Conservation (phyloP, 2,113 vertebrate species). For the Mormyrus iriodes region DNA sequence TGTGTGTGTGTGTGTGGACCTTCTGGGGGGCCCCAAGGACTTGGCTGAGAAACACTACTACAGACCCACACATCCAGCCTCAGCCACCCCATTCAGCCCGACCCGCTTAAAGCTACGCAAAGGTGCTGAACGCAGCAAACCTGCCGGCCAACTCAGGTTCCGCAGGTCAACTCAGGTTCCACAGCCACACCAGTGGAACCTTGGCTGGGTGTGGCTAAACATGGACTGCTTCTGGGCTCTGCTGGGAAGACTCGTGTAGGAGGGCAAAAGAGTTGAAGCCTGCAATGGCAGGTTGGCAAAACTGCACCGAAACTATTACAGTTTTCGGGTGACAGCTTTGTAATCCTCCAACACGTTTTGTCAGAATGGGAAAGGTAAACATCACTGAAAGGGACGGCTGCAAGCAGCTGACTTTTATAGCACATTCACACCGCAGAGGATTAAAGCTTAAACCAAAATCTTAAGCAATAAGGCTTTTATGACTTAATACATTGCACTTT, state of each 20-base stretch:
- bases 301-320: not conserved
- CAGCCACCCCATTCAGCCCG: not conserved
- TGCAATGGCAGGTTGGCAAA: not conserved
- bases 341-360: too few species aligned
- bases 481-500: not conserved
- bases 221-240: not conserved
- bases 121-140: not conserved
- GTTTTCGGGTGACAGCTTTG: not conserved
- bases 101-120: not conserved
- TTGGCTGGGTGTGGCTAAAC: not conserved
- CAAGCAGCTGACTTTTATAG: not conserved
- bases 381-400: not conserved
- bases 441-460: not conserved
- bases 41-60: not conserved
- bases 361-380: not conserved
- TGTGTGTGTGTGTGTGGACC: too few species aligned
- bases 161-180: not conserved
- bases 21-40: not conserved
- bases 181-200: not conserved
- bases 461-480: not conserved
- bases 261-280: not conserved
- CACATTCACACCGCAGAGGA: not conserved
- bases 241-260: not conserved
- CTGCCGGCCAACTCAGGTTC: not conserved
- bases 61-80: not conserved